Conservation (phyloP, 2,888 invertebrate genomes). For the Atrina japonica region DNA sequence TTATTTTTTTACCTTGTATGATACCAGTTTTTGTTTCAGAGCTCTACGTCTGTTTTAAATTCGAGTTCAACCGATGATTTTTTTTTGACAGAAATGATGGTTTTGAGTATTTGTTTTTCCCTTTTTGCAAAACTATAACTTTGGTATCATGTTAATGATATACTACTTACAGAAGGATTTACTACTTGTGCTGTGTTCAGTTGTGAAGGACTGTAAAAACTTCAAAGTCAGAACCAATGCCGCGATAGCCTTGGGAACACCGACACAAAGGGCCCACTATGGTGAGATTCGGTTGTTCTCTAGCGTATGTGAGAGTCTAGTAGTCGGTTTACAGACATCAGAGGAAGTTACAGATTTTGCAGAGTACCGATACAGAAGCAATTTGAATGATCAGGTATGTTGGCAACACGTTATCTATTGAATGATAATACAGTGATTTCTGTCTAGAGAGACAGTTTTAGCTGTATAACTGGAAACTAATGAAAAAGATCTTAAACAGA, state of each 20-base stretch:
- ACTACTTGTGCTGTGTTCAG: conserved; percentile 85
- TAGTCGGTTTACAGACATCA: conserved; percentile 89
- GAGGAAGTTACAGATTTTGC: conserved; percentile 90
- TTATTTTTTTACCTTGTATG: no score
- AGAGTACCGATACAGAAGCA: conserved; percentile 92
- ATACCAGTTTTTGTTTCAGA: no score
- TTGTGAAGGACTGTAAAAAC: conserved; percentile 89
- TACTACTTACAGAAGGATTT: conserved; percentile 85
- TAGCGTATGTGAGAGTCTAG: conserved; percentile 86
- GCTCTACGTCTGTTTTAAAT: no score
- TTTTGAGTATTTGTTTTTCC: no score
- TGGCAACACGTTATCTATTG: not conserved
- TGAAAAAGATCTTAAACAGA: no score
- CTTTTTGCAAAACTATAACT: no score
- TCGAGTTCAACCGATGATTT: no score
- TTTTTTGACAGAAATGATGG: no score
- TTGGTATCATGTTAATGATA: no score
- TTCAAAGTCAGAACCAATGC: conserved; percentile 95
- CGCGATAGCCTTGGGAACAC: conserved; percentile 86
- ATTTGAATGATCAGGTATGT: conserved; percentile 88
- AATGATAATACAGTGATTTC: not conserved
- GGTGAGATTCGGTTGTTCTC: conserved; percentile 83
- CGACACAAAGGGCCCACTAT: conserved; percentile 86
- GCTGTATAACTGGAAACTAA: no score
- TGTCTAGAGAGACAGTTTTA: not conserved